Base-by-base conservation (phyloP, 2,797 vertebrate species). In the Perodicticus potto region DNA sequence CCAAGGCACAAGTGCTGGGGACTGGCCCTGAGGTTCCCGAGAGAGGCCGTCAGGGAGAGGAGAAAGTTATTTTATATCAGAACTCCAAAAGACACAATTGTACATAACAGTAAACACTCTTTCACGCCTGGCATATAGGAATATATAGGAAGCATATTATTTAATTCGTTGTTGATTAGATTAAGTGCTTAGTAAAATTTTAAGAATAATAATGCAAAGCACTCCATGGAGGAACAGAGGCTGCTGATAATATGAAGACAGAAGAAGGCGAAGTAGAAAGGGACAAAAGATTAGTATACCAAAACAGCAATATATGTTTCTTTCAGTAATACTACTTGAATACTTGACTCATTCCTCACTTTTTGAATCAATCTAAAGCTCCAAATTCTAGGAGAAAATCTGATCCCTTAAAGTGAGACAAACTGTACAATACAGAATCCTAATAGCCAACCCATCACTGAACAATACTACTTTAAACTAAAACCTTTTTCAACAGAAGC, bases 371-470 rank as follows among this genome's bases (percentile, higher is more conserved):
- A 86, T 61, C n/a, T 57, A 55, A 95, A 91, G 25, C 67, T 91
- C 49, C 43, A 86, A 53, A 94, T 95, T 90, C 45, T 90, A 90
- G n/a, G 10, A 74, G 7, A 65, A 95, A 94, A 91, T 9, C 63
- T 72, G 63, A 91, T 93, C 37, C 27, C 7, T 55, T 93, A 61
- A 95, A 91, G 90, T 85, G 63, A 96, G 63, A 96, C 49, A 77
- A 88, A 17, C 49, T 89, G 37, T 69, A 86, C 73, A 89, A 83
- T 78, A 95, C 80, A 93, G 74, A 87, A 70, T 59, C 57, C 70
- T 25, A 84, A 78, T 0, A 85, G 63, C 43, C n/a, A 55, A 72
- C 23, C 40, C 32, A 78, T 43, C 53, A 67, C 4, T 49, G 6
- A 67, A 49, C 91, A 82, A 85, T 45, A n/a, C 61, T 73, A 74